These are phyloP conservation scores for Cosmia pyralina DNA, from an alignment of 2,888 invertebrate genomes.

Conservation along the genomic window DNA sequence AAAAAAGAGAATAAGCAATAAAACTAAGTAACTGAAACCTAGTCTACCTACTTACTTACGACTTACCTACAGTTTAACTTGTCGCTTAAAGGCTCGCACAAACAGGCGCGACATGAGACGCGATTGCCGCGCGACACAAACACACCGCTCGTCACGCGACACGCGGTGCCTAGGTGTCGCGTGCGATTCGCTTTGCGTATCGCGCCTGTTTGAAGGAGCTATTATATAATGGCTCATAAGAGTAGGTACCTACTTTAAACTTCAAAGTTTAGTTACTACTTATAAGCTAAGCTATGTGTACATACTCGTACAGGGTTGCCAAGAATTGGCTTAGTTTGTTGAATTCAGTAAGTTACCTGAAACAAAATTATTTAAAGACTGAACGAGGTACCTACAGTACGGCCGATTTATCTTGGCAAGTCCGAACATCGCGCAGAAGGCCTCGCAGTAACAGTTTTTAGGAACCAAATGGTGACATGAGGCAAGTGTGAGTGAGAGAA, in stretches of 20 bases:
- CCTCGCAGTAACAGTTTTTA: too few species aligned
- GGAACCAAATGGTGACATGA: too few species aligned
- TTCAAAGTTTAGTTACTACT: conserved; percentile 22
- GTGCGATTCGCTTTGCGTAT: too few species aligned
- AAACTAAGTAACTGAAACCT: not conserved
- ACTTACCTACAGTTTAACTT: not conserved
- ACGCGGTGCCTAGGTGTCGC: conserved; percentile 24
- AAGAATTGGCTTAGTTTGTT: conserved; percentile 6
- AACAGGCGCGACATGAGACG: too few species aligned
- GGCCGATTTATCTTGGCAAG: too few species aligned
- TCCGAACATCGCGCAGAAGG: too few species aligned
- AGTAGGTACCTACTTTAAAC: conserved; percentile 45
- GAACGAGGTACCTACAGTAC: not conserved
- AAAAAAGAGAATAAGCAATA: not conserved
- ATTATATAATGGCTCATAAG: too few species aligned
- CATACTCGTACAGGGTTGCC: conserved; percentile 8
- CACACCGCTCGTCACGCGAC: too few species aligned
- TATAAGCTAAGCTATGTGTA: conserved; percentile 5
- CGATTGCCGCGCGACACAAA: too few species aligned
- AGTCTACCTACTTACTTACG: not conserved
- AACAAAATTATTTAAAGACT: not conserved
- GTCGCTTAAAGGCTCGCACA: too few species aligned
- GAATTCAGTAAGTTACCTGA: not conserved
- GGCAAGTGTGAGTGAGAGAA: too few species aligned
- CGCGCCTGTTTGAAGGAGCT: too few species aligned